A percentile compares a stretch with the other conserved stretches of the same genome.
Conservation (phyloP, 2,888 invertebrate genomes). For the Leistus spinibarbis region DNA sequence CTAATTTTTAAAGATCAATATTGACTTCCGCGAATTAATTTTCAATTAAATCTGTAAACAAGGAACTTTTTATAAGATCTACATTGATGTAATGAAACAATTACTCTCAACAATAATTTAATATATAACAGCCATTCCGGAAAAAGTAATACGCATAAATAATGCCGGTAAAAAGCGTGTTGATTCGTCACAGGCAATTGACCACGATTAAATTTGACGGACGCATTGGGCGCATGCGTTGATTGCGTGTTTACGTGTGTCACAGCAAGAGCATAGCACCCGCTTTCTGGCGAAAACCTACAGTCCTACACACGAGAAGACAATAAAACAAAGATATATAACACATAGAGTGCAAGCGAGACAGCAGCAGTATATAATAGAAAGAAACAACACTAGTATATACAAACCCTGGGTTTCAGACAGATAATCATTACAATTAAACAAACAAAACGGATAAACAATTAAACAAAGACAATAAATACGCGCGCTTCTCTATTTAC, state of each 20-base stretch:
- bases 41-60: too few species aligned
- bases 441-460: conserved; percentile 34
- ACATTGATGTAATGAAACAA: background rate
- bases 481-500: conserved; percentile 2
- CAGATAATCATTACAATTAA: conserved; percentile 32
- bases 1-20: too few species aligned
- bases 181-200: background rate
- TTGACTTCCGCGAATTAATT: too few species aligned
- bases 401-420: conserved; percentile 24
- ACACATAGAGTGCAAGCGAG: background rate
- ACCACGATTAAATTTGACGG: background rate
- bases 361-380: background rate
- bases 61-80: too few species aligned
- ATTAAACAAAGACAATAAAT: conserved; percentile 31
- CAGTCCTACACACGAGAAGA: background rate
- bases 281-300: background rate
- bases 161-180: background rate
- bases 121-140: background rate
- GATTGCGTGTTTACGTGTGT: background rate
- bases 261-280: background rate
- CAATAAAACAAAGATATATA: conserved; percentile 10
- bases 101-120: background rate
- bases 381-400: background rate
- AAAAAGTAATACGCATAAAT: background rate
- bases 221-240: background rate